Conservation (phyloP, 1,140 invertebrate genomes). For the Nebria ingens region DNA sequence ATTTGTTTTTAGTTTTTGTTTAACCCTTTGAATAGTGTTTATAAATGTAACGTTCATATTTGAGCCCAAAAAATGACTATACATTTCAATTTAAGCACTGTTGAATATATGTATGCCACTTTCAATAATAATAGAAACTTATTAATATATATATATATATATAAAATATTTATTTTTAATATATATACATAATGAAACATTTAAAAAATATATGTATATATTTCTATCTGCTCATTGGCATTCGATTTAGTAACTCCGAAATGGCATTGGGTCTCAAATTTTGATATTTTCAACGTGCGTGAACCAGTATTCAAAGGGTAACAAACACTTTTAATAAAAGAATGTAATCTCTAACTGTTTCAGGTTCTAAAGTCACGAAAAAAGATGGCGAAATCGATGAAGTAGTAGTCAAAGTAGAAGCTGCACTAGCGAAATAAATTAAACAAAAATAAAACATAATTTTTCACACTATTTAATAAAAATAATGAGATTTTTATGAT, state of each 20-base stretch:
- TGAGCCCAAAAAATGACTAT: too few relatives aligned
- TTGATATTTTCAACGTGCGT: too few relatives aligned
- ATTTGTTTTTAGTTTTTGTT: neutral
- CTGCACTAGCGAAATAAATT: neutral
- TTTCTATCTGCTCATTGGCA: too few relatives aligned
- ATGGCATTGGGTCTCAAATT: too few relatives aligned
- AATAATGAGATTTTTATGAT: neutral
- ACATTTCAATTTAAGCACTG: too few relatives aligned
- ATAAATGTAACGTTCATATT: too few relatives aligned
- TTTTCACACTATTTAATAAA: neutral
- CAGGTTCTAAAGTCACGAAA: slow-evolving; percentile 6
- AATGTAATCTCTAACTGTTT: slow-evolving; percentile 6
- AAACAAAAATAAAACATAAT: neutral
- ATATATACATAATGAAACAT: neutral
- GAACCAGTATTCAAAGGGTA: neutral
- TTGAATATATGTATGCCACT: too few relatives aligned
- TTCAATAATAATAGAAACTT: too few relatives aligned
- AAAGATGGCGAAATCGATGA: neutral
- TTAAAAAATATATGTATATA: neutral
- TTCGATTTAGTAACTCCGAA: too few relatives aligned
- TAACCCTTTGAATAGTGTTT: neutral
- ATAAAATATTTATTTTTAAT: neutral
- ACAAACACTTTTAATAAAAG: neutral
- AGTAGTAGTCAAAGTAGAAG: neutral
- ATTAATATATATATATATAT: too few relatives aligned